These are phyloP conservation scores for Druceiella hillmani DNA, from an alignment of 2,888 invertebrate genomes.

Conservation along the genomic window DNA sequence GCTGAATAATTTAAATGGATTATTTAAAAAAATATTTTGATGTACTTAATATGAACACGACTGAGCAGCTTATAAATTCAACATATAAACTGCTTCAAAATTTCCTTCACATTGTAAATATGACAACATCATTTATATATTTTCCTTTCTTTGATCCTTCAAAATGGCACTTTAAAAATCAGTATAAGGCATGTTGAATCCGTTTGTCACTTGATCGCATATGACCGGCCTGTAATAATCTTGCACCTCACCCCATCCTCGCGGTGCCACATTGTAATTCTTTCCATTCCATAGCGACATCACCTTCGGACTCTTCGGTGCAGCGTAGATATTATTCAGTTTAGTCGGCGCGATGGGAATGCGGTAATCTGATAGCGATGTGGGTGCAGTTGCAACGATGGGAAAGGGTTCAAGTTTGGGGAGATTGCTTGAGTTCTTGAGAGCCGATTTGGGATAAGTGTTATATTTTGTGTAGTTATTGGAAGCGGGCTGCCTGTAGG, in stretches of 20 bases:
- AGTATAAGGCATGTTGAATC: constrained; percentile 35
- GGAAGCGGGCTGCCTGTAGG: constrained; percentile 26
- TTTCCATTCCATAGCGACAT: constrained; percentile 43
- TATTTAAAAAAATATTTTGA: too few species aligned
- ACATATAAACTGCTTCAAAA: too few species aligned
- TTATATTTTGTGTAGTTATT: constrained; percentile 33
- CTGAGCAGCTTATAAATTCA: too few species aligned
- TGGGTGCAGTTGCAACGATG: constrained; percentile 29
- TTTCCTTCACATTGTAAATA: too few species aligned
- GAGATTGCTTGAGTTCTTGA: constrained; percentile 31
- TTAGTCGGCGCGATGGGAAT: constrained; percentile 44
- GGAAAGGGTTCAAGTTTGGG: constrained; percentile 50
- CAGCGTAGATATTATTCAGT: constrained; percentile 44
- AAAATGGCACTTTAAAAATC: too few species aligned
- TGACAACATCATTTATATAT: too few species aligned
- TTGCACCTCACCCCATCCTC: constrained; percentile 71
- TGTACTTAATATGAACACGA: too few species aligned
- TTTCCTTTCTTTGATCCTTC: too few species aligned
- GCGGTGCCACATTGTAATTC: constrained; percentile 79
- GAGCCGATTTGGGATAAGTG: constrained; percentile 44
- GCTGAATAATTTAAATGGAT: too few species aligned
- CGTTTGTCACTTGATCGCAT: constrained; percentile 54
- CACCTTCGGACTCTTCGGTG: constrained; percentile 38
- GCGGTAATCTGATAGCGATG: constrained; percentile 37
- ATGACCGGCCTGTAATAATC: constrained; percentile 68